phyloP scores from a whole-genome alignment of 1,140 invertebrate genomes.

The Dendroctonus valens region DNA sequence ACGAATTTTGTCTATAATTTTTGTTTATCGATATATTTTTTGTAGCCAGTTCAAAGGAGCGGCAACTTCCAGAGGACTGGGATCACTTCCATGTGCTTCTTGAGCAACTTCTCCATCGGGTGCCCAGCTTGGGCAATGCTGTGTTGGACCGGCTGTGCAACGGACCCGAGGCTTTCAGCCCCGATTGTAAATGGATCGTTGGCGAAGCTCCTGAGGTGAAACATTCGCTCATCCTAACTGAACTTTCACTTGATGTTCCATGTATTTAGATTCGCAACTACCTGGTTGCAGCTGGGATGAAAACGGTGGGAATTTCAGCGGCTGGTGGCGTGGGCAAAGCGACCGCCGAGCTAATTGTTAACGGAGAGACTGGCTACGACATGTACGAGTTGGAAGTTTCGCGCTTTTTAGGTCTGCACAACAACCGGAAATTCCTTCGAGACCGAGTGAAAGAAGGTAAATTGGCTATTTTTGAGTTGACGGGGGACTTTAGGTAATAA shows the following conservation, averaged over 20 bases:
- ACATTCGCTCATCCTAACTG: background rate
- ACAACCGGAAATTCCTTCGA: conserved; percentile 90
- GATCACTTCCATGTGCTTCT: conserved; percentile 92
- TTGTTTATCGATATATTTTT: background rate
- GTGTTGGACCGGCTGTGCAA: conserved; percentile 78
- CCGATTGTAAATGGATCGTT: conserved; percentile 87
- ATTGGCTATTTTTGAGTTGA: background rate
- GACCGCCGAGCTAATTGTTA: conserved; percentile 85
- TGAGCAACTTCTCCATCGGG: conserved; percentile 78
- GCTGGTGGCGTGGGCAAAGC: conserved; percentile 92
- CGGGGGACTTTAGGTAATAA: background rate
- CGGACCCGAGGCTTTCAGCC: conserved; percentile 92
- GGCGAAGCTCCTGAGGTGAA: conserved; percentile 87
- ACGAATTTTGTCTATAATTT: too few relatives aligned
- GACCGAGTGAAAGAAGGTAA: conserved; percentile 83
- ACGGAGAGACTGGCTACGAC: conserved; percentile 79
- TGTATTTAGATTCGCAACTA: conserved; percentile 84
- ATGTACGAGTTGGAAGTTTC: conserved; percentile 90
- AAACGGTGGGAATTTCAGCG: conserved; percentile 88
- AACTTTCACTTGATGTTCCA: background rate
- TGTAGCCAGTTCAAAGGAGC: conserved; percentile 49
- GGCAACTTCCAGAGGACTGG: conserved; percentile 82
- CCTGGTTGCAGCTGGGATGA: conserved; percentile 93
- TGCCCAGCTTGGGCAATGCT: conserved; percentile 74
- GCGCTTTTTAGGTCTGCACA: conserved; percentile 92